These are phyloP conservation scores for Odontamblyopus lacepedii DNA, from an alignment of 2,797 vertebrate genomes.

Conservation along the genomic window DNA sequence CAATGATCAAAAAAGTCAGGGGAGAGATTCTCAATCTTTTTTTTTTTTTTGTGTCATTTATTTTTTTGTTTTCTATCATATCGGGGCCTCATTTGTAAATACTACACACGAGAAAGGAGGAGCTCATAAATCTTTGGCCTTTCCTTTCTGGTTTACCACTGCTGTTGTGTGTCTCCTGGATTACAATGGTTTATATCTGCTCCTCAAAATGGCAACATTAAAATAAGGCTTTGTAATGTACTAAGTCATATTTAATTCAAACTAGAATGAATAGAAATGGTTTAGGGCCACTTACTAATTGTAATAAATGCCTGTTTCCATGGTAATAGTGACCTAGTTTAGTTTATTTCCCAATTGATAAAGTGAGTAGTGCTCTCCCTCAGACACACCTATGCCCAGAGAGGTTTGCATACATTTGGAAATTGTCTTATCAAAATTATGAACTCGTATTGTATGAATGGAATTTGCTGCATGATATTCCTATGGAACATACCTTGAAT, in stretches of 20 bases:
- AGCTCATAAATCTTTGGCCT: not conserved
- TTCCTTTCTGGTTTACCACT: not conserved
- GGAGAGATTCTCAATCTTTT: conserved; percentile 42
- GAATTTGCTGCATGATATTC: not conserved
- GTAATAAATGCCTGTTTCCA: too few species aligned
- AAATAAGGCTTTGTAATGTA: too few species aligned
- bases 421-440: not conserved
- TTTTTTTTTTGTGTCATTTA: conserved; percentile 43
- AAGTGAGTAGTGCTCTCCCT: not conserved
- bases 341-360: not conserved
- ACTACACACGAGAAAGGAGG: not conserved
- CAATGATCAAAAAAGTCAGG: conserved; percentile 50
- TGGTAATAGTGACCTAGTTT: not conserved
- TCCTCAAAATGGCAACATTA: too few species aligned
- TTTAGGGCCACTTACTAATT: too few species aligned
- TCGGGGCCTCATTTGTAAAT: conserved; percentile 57
- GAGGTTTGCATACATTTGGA: not conserved
- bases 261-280: too few species aligned
- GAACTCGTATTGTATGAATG: not conserved
- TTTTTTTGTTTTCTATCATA: conserved; percentile 50
- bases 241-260: too few species aligned
- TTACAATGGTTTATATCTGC: not conserved
- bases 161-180: not conserved
- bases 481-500: not conserved
- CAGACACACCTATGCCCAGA: not conserved